Evolutionary conservation across 2,113 vertebrate genomes (phyloP).

Genomic region (Alligator mississippiensis): DNA sequence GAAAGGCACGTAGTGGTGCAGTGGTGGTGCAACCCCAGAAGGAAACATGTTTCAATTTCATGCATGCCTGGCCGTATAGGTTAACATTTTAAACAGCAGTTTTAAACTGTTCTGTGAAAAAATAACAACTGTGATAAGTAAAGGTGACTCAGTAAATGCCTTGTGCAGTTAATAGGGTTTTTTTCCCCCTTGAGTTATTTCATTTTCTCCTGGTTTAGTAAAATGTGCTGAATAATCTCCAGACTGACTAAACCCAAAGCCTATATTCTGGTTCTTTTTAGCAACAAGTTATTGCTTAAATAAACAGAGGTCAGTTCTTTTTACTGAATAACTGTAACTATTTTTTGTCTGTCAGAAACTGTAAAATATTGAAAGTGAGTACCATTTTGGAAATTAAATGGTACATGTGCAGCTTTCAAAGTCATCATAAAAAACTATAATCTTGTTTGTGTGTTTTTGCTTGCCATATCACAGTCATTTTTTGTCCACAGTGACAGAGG

Average conservation of each 20-base stretch:
- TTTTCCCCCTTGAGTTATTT: not conserved
- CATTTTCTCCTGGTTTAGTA: not conserved
- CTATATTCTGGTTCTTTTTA: not conserved
- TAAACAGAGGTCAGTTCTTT: not conserved
- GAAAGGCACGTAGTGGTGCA: not conserved
- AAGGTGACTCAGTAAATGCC: not conserved
- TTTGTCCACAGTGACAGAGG: not conserved
- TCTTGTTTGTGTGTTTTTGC: not conserved
- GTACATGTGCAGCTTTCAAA: not conserved
- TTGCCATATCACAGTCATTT: not conserved
- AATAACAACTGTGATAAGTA: not conserved
- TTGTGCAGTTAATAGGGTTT: fast-evolving
- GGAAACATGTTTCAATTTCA: not conserved
- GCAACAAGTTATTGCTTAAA: not conserved
- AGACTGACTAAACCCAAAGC: not conserved
- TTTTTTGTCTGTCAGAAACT: not conserved
- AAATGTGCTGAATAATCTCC: not conserved
- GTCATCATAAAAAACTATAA: not conserved
- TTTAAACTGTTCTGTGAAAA: not conserved
- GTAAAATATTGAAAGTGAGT: not conserved
- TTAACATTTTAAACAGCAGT: not conserved
- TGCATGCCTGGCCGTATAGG: not conserved
- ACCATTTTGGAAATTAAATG: not conserved
- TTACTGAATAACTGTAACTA: not conserved
- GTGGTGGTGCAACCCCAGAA: not conserved